phyloP scores from a whole-genome alignment of 2,797 vertebrate genomes.

The Rachycentron canadum region DNA sequence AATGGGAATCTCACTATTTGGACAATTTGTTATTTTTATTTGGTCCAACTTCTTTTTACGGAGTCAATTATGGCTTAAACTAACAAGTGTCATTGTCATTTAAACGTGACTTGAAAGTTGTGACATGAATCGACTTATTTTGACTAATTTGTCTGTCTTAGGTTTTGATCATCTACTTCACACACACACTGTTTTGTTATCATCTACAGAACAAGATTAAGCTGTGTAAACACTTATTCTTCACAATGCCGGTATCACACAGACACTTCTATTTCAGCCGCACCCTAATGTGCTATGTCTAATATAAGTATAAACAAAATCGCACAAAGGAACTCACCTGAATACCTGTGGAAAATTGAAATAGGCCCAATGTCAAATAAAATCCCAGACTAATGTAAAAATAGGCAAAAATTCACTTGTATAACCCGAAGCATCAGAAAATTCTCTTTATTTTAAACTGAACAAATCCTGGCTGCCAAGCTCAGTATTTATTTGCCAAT shows the following conservation, averaged over 20 bases:
- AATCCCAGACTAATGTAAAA: not conserved
- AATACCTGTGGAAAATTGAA: not conserved
- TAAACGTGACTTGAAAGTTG: not conserved
- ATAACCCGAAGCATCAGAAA: not conserved
- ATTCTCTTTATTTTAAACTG: constrained; percentile 28
- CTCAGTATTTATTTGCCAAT: constrained; percentile 5
- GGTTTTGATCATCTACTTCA: not conserved
- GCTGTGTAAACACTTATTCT: not conserved
- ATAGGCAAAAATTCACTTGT: not conserved
- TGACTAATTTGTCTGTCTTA: not conserved
- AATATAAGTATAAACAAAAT: not conserved
- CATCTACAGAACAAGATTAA: not conserved
- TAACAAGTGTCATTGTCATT: not conserved
- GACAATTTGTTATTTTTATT: not conserved
- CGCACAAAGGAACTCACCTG: not conserved
- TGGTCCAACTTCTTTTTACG: not conserved
- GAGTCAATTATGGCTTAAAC: not conserved
- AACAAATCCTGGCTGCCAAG: not conserved
- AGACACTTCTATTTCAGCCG: not conserved
- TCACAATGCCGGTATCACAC: not conserved
- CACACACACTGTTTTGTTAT: not conserved
- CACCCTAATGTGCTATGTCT: not conserved
- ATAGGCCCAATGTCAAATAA: no score
- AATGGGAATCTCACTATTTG: not conserved
- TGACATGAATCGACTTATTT: not conserved